These are phyloP conservation scores for Drosophila falleni DNA, from an alignment of 2,888 invertebrate species.

Conservation along the genomic window DNA sequence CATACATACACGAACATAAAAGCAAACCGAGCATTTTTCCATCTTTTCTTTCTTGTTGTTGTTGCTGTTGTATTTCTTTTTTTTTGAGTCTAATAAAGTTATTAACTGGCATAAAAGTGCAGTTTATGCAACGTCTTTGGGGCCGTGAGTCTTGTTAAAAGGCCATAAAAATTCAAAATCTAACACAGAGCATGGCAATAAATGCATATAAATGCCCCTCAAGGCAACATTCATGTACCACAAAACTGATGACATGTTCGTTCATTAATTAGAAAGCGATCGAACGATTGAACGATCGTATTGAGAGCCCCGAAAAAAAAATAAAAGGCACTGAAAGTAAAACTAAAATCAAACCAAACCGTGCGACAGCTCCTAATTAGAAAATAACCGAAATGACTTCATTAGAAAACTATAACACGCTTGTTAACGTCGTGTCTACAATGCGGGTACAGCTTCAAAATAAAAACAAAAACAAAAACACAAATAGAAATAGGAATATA, in stretches of 20 bases:
- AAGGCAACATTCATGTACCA: slow-evolving; percentile 47
- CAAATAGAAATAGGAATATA: slow-evolving; percentile 1
- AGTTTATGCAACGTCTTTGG: slow-evolving; percentile 57
- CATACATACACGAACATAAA: slow-evolving; percentile 49
- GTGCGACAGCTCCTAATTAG: slow-evolving; percentile 71
- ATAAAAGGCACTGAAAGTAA: neutral
- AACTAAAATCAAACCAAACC: slow-evolving; percentile 24
- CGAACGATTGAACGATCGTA: slow-evolving; percentile 19
- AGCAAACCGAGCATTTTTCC: slow-evolving; percentile 33
- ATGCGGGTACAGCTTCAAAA: slow-evolving; percentile 63
- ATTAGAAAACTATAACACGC: slow-evolving; percentile 80
- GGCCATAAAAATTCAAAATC: slow-evolving; percentile 72
- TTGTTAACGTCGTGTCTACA: slow-evolving; percentile 74
- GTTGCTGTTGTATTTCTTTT: slow-evolving; percentile 1
- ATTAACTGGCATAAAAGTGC: slow-evolving; percentile 73
- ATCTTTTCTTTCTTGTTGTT: neutral
- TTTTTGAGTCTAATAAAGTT: slow-evolving; percentile 70
- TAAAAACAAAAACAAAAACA: slow-evolving; percentile 18
- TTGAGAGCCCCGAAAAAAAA: slow-evolving; percentile 4
- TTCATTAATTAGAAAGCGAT: slow-evolving; percentile 78
- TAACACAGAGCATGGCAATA: slow-evolving; percentile 67
- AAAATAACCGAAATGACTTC: slow-evolving; percentile 73
- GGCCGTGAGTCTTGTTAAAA: slow-evolving; percentile 69
- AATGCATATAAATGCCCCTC: slow-evolving; percentile 72
- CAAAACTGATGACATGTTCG: slow-evolving; percentile 70